Conservation (phyloP, 2,113 vertebrate genomes). For the Vidua macroura region DNA sequence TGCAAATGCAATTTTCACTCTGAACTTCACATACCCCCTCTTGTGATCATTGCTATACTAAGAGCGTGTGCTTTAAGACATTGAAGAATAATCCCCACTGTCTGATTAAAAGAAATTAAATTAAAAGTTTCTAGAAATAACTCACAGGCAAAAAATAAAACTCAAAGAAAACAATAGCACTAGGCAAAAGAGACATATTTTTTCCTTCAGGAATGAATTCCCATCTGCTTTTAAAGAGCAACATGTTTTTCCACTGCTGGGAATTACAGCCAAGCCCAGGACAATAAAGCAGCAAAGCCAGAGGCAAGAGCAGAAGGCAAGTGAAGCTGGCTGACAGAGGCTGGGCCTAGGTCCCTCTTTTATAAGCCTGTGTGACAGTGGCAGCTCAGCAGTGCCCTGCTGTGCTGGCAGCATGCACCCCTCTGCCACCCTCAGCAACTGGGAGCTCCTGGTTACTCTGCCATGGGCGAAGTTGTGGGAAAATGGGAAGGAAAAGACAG, state of each 20-base stretch:
- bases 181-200: slow-evolving; percentile 57
- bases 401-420: neutral
- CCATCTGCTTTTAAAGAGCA: slow-evolving; percentile 69
- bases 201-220: slow-evolving; percentile 61
- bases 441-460: neutral
- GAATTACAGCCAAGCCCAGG: slow-evolving; percentile 44
- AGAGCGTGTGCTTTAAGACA: neutral
- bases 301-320: neutral
- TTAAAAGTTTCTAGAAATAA: slow-evolving; percentile 64
- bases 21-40: neutral
- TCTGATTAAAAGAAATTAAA: neutral
- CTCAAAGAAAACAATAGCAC: slow-evolving; percentile 62
- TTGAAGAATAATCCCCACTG: neutral
- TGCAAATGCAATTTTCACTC: neutral
- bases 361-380: neutral
- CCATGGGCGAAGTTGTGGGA: neutral
- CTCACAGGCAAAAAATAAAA: slow-evolving; percentile 67
- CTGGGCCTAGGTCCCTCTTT: neutral
- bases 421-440: neutral
- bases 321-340: neutral
- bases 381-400: neutral
- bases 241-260: slow-evolving; percentile 60
- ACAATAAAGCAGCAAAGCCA: slow-evolving; percentile 32
- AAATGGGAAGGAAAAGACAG: neutral
- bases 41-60: neutral